Conservation (phyloP, 2,888 invertebrate species). For the Cephonodes hylas region DNA sequence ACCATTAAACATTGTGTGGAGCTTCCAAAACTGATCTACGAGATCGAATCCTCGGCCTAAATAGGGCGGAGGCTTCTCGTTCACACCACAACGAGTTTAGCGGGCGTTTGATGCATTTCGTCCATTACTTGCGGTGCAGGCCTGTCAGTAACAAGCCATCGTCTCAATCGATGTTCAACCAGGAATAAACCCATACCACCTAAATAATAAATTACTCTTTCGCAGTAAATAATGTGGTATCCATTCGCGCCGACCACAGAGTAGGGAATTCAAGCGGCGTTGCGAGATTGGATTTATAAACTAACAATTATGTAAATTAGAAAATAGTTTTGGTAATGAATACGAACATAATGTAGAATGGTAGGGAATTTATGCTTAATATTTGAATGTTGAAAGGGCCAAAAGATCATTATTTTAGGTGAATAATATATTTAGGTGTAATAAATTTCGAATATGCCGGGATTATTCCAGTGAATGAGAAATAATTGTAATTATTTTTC, state of each 20-base stretch:
- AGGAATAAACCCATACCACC: slow-evolving; percentile 29
- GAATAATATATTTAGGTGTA: too few relatives aligned
- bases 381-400: too few relatives aligned
- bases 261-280: neutral
- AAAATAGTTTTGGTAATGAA: neutral
- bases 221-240: slow-evolving; percentile 32
- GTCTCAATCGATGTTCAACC: slow-evolving; percentile 32
- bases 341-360: too few relatives aligned
- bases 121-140: slow-evolving; percentile 4
- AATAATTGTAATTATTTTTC: too few relatives aligned
- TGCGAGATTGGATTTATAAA: neutral
- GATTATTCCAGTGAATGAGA: too few relatives aligned
- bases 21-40: neutral
- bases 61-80: neutral
- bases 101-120: slow-evolving; percentile 12
- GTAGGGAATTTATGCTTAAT: too few relatives aligned
- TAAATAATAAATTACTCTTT: slow-evolving; percentile 39
- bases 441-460: too few relatives aligned
- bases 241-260: slow-evolving; percentile 13
- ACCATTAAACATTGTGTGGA: neutral
- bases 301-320: neutral
- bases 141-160: slow-evolving; percentile 18
- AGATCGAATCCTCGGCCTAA: neutral
- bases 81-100: neutral
- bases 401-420: too few relatives aligned